A percentile compares a stretch with the other conserved stretches of the same genome.
Evolutionary conservation across 2,113 vertebrate species (phyloP).

Genomic region (human): GRCh38 chr3:182885501-182886000

Average conservation of each 20-base stretch:
- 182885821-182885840: neutral
- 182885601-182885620: slow-evolving; percentile 1
- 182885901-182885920: slow-evolving; percentile 52
- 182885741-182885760: neutral
- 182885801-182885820: neutral
- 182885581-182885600: slow-evolving; percentile 36
- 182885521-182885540: neutral
- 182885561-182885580: neutral
- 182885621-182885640: slow-evolving; percentile 21
- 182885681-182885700: slow-evolving; percentile 20
- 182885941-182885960: slow-evolving; percentile 98
- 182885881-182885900: neutral
- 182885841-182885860: neutral
- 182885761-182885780: slow-evolving; percentile 9
- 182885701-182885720: neutral
- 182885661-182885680: slow-evolving; percentile 20
- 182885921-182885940: slow-evolving; percentile 55
- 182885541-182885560: neutral
- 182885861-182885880: neutral
- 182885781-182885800: neutral
- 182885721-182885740: neutral
- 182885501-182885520: neutral
- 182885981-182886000: slow-evolving; percentile 99
- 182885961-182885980: slow-evolving; percentile 99
- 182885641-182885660: neutral